Evolutionary conservation across 2,888 invertebrate species (phyloP).

Genomic region (Melinopterus prodromus): DNA sequence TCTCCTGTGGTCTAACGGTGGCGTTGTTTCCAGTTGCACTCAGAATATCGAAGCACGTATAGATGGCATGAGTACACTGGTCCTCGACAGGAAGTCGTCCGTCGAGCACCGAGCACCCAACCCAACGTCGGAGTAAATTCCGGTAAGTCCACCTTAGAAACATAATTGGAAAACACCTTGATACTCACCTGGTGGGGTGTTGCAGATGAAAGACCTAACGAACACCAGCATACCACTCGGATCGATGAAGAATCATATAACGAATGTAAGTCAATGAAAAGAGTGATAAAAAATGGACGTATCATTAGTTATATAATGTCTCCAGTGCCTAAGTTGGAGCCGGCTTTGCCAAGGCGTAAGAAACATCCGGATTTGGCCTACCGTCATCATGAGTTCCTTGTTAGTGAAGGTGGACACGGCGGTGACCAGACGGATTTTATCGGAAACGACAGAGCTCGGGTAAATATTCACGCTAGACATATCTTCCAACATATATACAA

Average conservation of each 20-base stretch:
- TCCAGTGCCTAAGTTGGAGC: conserved; percentile 71
- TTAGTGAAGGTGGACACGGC: conserved; percentile 69
- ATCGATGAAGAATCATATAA: conserved; percentile 56
- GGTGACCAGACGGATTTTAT: conserved; percentile 66
- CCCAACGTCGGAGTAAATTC: conserved; percentile 59
- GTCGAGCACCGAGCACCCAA: conserved; percentile 65
- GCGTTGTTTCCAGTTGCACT: conserved; percentile 78
- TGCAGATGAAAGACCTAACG: conserved; percentile 53
- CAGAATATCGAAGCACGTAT: conserved; percentile 94
- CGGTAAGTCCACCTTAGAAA: conserved; percentile 44
- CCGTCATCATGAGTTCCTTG: conserved; percentile 83
- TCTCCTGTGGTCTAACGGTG: background rate
- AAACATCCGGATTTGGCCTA: conserved; percentile 90
- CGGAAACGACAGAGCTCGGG: conserved; percentile 72
- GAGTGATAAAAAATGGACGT: conserved; percentile 47
- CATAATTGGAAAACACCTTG: background rate
- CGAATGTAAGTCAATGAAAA: conserved; percentile 52
- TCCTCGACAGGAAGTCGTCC: conserved; percentile 76
- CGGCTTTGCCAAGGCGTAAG: conserved; percentile 86
- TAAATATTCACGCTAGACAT: conserved; percentile 53
- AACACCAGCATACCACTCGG: conserved; percentile 50
- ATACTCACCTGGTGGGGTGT: conserved; percentile 21
- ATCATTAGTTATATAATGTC: conserved; percentile 50
- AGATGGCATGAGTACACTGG: conserved; percentile 94
- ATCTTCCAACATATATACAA: conserved; percentile 15